Conservation (phyloP, 2,888 invertebrate species). For the Stramonita haemastoma region DNA sequence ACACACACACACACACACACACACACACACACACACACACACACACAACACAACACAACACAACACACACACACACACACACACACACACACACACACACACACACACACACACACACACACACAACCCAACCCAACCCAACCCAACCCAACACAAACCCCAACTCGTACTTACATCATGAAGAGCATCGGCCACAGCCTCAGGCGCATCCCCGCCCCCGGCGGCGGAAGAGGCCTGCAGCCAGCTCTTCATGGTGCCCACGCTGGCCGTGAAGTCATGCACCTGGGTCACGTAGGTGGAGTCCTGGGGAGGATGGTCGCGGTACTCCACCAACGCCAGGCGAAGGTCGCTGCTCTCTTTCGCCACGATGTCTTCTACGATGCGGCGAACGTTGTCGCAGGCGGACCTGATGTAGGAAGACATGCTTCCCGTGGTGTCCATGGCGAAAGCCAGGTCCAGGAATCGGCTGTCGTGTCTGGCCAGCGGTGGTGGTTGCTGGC, state of each 20-base stretch:
- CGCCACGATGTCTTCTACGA: constrained; percentile 70
- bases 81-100: no score
- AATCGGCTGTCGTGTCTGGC: constrained; percentile 62
- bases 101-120: no score
- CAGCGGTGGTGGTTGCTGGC: constrained; percentile 49
- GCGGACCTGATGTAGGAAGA: constrained; percentile 69
- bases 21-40: no score
- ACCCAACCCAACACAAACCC: no score
- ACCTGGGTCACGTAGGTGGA: constrained; percentile 66
- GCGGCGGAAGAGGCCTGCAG: constrained; percentile 62
- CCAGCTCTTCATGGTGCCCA: constrained; percentile 68
- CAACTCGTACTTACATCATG: constrained; percentile 57
- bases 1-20: no score
- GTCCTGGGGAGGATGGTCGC: constrained; percentile 74
- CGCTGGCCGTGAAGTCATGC: constrained; percentile 70
- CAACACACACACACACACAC: no score
- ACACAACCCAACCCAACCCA: no score
- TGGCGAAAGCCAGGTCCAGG: constrained; percentile 72
- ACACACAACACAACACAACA: no score
- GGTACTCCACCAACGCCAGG: constrained; percentile 71
- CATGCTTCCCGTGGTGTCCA: constrained; percentile 73
- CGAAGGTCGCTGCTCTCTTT: constrained; percentile 69
- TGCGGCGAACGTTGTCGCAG: constrained; percentile 66
- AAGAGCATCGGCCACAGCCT: constrained; percentile 73
- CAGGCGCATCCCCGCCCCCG: constrained; percentile 72